Evolutionary conservation across 2,888 invertebrate species (phyloP), one percentile per base, ranked within the genome.

Genomic region (Spatulosminthurus flaviceps): DNA sequence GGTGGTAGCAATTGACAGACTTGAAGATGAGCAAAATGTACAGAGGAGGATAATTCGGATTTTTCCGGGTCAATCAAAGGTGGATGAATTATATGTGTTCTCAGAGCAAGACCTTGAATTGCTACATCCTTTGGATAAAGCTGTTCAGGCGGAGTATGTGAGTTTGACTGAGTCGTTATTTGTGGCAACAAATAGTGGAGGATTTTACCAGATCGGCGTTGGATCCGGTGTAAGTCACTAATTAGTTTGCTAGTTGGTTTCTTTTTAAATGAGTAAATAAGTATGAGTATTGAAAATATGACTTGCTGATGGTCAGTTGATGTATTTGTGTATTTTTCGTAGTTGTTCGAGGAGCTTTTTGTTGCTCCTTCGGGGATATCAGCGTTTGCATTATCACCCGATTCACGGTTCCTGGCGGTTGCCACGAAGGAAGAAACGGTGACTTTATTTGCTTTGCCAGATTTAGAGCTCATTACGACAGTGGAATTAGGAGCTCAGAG

Each of bases 351-450:
- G 29, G 84, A 85, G 79, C 43, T 85, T n/a, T 84, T 85, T 67
- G 77, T 83, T 26, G 82, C 82, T n/a, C 83, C 80, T 24, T 79
- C 83, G 69, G 85, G 85, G 28, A 82, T 85, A 21, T 72, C 77
- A 1, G 74, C 61, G 11, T 85, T 85, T 77, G 78, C 81, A 1
- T 81, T 85, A 9, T 83, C 83, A 29, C 82, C 84, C 0, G 85
- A 85, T 77, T 84, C 83, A 1, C 79, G 85, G 42, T 67, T 81
- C 29, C 81, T 82, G 11, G 80, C 80, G 26, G 79, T 85, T 70
- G 80, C 82, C 4, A 85, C 85, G 0, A 80, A 70, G 16, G 79
- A 80, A 29, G 79, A 78, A 16, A 82, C 79, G 0, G 29, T 85
- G 11, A 79, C 83, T 13, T 51, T 84, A 41, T 64, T 84, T 69